phyloP scores from a whole-genome alignment of 2,797 vertebrate genomes.

The Tragelaphus oryx region DNA sequence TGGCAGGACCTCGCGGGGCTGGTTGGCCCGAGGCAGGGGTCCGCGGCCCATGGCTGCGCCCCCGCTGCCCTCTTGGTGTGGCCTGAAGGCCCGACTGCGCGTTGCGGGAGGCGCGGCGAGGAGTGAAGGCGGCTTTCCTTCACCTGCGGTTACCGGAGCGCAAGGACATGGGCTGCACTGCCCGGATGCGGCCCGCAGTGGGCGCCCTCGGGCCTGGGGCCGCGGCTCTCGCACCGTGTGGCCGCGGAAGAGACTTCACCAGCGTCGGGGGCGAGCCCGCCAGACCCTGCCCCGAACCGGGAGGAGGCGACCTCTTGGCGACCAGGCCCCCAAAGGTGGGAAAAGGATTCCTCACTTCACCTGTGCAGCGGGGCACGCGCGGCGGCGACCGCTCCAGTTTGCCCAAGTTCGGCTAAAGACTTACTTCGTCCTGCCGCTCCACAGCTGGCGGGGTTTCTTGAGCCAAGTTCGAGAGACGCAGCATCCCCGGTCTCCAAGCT shows the following conservation, averaged over 20 bases:
- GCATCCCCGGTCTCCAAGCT: neutral
- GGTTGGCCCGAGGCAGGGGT: neutral
- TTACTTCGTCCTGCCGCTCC: neutral
- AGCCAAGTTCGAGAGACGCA: neutral
- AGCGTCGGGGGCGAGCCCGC: accelerated
- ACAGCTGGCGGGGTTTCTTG: neutral
- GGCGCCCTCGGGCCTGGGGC: slow-evolving; percentile 18
- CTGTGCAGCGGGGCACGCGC: neutral
- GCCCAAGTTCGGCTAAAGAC: neutral
- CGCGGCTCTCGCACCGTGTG: neutral
- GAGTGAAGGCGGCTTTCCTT: neutral
- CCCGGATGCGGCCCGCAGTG: neutral
- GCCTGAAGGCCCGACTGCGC: neutral
- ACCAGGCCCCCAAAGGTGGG: neutral
- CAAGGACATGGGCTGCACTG: neutral
- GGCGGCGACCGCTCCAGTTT: neutral
- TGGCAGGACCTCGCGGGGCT: neutral
- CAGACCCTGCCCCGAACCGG: neutral
- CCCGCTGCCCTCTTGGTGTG: neutral
- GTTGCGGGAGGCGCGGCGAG: neutral
- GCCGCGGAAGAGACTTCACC: neutral
- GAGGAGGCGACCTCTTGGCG: neutral
- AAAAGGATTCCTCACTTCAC: neutral
- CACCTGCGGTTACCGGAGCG: accelerated
- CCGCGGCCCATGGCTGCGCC: neutral